phyloP scores from a whole-genome alignment of 2,888 invertebrate species.

The Idaea dimidiata region DNA sequence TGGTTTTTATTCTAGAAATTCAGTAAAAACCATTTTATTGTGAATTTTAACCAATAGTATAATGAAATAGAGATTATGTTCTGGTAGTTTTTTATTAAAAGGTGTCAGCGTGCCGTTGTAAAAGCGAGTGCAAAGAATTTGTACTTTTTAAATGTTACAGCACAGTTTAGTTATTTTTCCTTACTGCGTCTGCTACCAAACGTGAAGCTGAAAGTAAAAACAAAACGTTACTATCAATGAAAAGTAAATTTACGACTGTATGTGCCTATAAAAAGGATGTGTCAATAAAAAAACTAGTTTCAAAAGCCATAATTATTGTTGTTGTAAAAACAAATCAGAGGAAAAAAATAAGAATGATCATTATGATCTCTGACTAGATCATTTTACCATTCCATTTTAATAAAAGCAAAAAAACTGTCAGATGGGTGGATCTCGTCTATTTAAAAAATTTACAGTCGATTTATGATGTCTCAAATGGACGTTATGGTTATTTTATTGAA shows the following conservation, averaged over 20 bases:
- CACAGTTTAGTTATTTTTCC: slow-evolving; percentile 55
- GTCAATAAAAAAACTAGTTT: too few relatives aligned
- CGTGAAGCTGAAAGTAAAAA: slow-evolving; percentile 60
- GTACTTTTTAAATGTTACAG: slow-evolving; percentile 36
- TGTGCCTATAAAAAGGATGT: too few relatives aligned
- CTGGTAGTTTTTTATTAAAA: background rate
- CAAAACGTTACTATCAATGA: slow-evolving; percentile 15
- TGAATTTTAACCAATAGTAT: background rate
- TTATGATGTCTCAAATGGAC: too few relatives aligned
- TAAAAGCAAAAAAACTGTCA: too few relatives aligned
- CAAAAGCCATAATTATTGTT: too few relatives aligned
- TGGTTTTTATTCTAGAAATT: background rate
- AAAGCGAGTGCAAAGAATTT: slow-evolving; percentile 31
- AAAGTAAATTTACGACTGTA: background rate
- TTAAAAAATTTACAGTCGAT: too few relatives aligned
- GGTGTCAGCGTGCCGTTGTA: background rate
- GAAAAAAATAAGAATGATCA: too few relatives aligned
- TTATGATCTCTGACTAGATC: too few relatives aligned
- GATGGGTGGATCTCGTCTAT: too few relatives aligned
- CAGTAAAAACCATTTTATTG: background rate
- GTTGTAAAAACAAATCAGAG: too few relatives aligned
- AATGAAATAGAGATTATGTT: background rate
- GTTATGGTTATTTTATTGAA: too few relatives aligned
- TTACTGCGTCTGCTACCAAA: slow-evolving; percentile 58
- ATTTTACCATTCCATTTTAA: too few relatives aligned